Base-by-base conservation (phyloP, 2,888 invertebrate species). In the Geotrupes spiniger region DNA sequence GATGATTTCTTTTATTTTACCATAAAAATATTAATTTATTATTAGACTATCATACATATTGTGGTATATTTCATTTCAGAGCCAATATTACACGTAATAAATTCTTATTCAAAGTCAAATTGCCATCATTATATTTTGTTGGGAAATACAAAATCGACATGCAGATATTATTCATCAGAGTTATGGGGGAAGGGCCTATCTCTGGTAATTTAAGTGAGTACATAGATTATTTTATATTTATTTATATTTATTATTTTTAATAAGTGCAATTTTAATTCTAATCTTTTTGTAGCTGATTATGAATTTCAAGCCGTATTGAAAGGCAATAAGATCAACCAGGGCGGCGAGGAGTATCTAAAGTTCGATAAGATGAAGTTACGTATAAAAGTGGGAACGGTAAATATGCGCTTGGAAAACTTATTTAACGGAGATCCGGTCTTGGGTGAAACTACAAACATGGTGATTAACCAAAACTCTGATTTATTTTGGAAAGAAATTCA, bases 121-220 rank as follows among this genome's bases (percentile, higher is more conserved):
- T 85, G 21, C 82, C 82, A 1, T 73, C 70, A 42, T 63, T 86
- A 44, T 76, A 77, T 51, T 83, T 85, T 61, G 73, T 74, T 42
- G 84, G 85, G 12, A 81, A 84, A 60, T 85, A 85, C 71, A 79
- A 82, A 67, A 82, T 85, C 71, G 80, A 85, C 61, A 81, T 85
- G 58, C 78, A 81, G 48, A 76, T 85, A 4, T 64, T 85, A 28
- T 69, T 85, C 31, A 69, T 85, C 16, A 75, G 79, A 57, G 73
- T 85, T 10, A 76, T 80, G 52, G 85, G 85, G 11, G 69, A 78
- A 52, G 86, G 86, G 10, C 80, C 82, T 49, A 76, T 85, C 52
- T 78, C 76, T 0, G 85, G 85, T 53, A 82, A 79, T 42, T 83
- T 85, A 61, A 79, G 85, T 85, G 70, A 80, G 83, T 79, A 66